Evolutionary conservation across 2,888 invertebrate genomes (phyloP).

Genomic region (Cataglyphis altisquamis): DNA sequence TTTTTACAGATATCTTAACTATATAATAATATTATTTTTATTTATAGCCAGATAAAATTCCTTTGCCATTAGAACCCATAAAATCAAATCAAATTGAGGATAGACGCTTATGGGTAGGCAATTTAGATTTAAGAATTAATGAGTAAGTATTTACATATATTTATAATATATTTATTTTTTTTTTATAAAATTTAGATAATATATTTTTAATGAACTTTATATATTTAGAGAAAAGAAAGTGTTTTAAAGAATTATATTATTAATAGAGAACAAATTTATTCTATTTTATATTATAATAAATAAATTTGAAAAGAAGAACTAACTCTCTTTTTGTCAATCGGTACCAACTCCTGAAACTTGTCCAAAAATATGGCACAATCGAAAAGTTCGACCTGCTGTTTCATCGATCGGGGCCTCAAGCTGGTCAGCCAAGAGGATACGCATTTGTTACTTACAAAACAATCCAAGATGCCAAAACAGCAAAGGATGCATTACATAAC

Average conservation of each 20-base stretch:
- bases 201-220: not conserved
- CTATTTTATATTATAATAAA: slow-evolving; percentile 43
- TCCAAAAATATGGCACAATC: slow-evolving; percentile 97
- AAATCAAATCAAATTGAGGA: slow-evolving; percentile 88
- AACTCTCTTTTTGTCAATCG: slow-evolving; percentile 89
- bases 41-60: slow-evolving; percentile 78
- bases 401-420: slow-evolving; percentile 95
- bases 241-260: slow-evolving; percentile 19
- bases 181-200: not conserved
- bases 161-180: slow-evolving; percentile 6
- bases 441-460: slow-evolving; percentile 95
- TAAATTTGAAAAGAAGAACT: slow-evolving; percentile 75
- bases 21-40: slow-evolving; percentile 11
- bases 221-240: not conserved
- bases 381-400: slow-evolving; percentile 98
- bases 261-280: not conserved
- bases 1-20: not conserved
- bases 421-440: slow-evolving; percentile 96
- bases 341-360: slow-evolving; percentile 98
- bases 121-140: slow-evolving; percentile 95
- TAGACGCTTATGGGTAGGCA: slow-evolving; percentile 96
- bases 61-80: slow-evolving; percentile 88
- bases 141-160: slow-evolving; percentile 92
- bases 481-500: slow-evolving; percentile 92
- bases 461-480: slow-evolving; percentile 90